Percentiles rank a stretch among this genome's conserved stretches.
Evolutionary conservation across 2,888 invertebrate genomes (phyloP).

Genomic region (Pristionchus mayeri): DNA sequence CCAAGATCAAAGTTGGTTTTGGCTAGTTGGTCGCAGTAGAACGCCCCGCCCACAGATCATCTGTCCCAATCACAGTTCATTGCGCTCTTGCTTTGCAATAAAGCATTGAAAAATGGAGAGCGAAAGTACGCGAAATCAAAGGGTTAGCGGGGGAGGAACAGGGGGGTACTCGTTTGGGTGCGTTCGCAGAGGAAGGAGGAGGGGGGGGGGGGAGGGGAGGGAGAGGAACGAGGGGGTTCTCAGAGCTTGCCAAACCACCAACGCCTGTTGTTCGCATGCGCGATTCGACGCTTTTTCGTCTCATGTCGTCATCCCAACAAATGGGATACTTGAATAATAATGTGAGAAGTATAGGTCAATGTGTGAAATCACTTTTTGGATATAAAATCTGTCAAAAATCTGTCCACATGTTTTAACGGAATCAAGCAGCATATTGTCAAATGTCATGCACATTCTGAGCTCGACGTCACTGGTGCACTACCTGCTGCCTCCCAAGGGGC

Average conservation of each 20-base stretch:
- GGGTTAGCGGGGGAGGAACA: not conserved
- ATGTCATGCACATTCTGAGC: too few relatives aligned
- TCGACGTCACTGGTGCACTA: too few relatives aligned
- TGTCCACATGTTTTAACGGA: too few relatives aligned
- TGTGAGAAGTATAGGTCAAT: too few relatives aligned
- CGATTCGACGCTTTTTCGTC: not conserved
- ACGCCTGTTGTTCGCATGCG: not conserved
- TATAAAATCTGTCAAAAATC: too few relatives aligned
- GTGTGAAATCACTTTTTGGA: too few relatives aligned
- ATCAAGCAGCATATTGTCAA: too few relatives aligned
- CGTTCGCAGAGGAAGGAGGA: not conserved
- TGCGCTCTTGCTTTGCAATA: not conserved
- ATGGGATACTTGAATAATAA: too few relatives aligned
- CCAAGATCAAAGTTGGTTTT: constrained; percentile 34
- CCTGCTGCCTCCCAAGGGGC: too few relatives aligned
- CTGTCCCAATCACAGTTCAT: constrained; percentile 19
- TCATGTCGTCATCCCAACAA: constrained; percentile 11
- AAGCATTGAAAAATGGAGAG: constrained; percentile 1
- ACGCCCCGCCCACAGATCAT: not conserved
- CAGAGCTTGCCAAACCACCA: constrained; percentile 19
- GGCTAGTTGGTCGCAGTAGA: not conserved
- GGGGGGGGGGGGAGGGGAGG: not conserved
- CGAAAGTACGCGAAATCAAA: constrained; percentile 22
- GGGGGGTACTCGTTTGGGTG: constrained; percentile 39
- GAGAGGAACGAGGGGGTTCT: not conserved